phyloP scores from a whole-genome alignment of 2,888 invertebrate genomes.

The Caenorhabditis sp. region DNA sequence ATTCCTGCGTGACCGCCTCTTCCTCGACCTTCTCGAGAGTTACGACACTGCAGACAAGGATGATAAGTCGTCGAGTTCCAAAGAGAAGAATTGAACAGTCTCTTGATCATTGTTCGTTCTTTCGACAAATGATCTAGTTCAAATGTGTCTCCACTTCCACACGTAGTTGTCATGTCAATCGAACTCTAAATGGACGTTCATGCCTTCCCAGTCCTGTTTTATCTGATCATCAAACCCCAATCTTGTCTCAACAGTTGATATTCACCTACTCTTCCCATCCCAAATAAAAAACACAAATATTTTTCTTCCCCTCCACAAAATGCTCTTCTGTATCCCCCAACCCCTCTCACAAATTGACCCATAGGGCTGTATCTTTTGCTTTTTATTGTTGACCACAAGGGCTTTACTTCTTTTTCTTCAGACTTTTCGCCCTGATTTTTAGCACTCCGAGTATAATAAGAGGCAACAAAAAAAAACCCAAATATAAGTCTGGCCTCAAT shows the following conservation, averaged over 20 bases:
- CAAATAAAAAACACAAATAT: neutral
- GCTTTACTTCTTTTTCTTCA: neutral
- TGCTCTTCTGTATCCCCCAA: constrained; percentile 4
- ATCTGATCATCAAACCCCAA: neutral
- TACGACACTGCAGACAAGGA: constrained; percentile 47
- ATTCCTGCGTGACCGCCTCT: constrained; percentile 72
- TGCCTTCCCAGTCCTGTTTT: neutral
- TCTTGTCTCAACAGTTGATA: neutral
- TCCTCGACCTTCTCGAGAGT: constrained; percentile 68
- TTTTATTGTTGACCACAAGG: neutral
- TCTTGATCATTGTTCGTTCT: neutral
- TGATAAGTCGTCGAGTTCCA: constrained; percentile 21
- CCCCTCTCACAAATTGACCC: neutral
- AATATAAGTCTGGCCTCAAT: neutral
- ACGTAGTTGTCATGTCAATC: constrained; percentile 39
- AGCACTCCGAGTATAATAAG: constrained; percentile 15
- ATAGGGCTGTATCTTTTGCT: constrained; percentile 2
- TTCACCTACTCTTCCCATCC: neutral
- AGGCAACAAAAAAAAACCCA: constrained; percentile 24
- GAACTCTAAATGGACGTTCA: constrained; percentile 23
- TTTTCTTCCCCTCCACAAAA: neutral
- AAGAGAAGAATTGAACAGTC: constrained; percentile 15
- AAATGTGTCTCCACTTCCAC: constrained; percentile 20
- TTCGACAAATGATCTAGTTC: constrained; percentile 19
- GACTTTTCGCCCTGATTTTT: neutral